Conservation (phyloP, 2,888 invertebrate genomes). For the Allacma fusca region DNA sequence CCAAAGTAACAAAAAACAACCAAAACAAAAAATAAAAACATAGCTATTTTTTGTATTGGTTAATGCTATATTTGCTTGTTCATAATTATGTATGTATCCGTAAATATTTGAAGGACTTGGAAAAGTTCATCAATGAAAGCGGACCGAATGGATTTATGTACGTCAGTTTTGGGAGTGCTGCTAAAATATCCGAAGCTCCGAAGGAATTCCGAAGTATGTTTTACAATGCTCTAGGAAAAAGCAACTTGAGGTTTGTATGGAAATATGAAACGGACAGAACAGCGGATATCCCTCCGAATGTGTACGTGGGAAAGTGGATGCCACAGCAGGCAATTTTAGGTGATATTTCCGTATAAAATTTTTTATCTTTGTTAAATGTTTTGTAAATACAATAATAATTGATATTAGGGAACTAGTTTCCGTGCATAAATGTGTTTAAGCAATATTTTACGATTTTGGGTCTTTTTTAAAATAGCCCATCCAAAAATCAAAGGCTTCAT, state of each 20-base stretch:
- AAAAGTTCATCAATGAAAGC: slow-evolving; percentile 52
- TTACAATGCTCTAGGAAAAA: slow-evolving; percentile 31
- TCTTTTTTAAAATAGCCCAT: slow-evolving; percentile 65
- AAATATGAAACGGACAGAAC: slow-evolving; percentile 53
- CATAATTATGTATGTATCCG: too few species aligned
- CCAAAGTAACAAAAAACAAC: too few species aligned
- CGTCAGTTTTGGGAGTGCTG: slow-evolving; percentile 58
- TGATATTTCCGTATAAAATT: slow-evolving; percentile 1
- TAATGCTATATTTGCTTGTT: too few species aligned
- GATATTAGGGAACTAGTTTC: too few species aligned
- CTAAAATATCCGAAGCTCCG: slow-evolving; percentile 52
- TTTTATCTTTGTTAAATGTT: background rate
- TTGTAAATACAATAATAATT: slow-evolving; percentile 7
- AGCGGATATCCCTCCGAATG: slow-evolving; percentile 49
- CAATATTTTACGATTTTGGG: too few species aligned
- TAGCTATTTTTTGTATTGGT: too few species aligned
- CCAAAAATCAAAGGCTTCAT: slow-evolving; percentile 70
- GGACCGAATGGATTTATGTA: slow-evolving; percentile 55
- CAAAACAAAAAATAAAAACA: too few species aligned
- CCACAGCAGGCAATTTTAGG: slow-evolving; percentile 55
- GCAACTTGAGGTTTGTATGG: slow-evolving; percentile 48
- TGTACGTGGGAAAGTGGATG: slow-evolving; percentile 50
- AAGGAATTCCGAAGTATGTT: slow-evolving; percentile 43
- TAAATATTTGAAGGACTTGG: slow-evolving; percentile 53
- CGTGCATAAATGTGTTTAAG: too few species aligned